A percentile compares a stretch with the other conserved stretches of the same genome.
phyloP scores from a whole-genome alignment of 2,113 vertebrate species.

The Silurus glanis region DNA sequence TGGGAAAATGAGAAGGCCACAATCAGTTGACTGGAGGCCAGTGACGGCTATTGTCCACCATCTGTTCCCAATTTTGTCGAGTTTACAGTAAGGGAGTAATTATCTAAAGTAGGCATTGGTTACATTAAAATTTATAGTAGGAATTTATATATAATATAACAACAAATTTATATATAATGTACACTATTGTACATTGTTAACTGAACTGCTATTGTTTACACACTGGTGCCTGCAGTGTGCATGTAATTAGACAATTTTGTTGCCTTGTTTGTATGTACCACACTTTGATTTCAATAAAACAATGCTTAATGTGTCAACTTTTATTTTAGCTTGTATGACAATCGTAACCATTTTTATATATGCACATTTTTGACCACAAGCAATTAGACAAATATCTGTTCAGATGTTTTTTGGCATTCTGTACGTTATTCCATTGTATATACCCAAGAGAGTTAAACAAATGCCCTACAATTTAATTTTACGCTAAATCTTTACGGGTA shows the following conservation, averaged over 20 bases:
- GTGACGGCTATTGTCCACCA: constrained; percentile 19
- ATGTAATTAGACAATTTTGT: constrained; percentile 9
- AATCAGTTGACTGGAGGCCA: constrained; percentile 28
- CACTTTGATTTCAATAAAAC: neutral
- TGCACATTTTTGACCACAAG: neutral
- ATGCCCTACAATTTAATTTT: neutral
- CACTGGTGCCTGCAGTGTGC: neutral
- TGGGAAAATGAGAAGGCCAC: constrained; percentile 24
- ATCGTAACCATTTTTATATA: neutral
- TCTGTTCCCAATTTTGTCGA: constrained; percentile 28
- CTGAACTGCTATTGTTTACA: neutral
- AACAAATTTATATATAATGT: neutral
- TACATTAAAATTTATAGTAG: neutral
- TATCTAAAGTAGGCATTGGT: constrained; percentile 28
- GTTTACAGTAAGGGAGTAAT: neutral
- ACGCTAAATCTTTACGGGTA: neutral
- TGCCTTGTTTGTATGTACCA: neutral
- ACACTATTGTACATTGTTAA: neutral
- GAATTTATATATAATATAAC: neutral
- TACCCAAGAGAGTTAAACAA: constrained; percentile 6
- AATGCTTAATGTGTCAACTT: constrained; percentile 23
- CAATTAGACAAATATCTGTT: constrained; percentile 15
- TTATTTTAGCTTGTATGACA: neutral
- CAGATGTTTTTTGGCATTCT: neutral
- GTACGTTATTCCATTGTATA: constrained; percentile 15